Conservation (phyloP, 2,797 vertebrate genomes). For the Notolepis coatsorum region DNA sequence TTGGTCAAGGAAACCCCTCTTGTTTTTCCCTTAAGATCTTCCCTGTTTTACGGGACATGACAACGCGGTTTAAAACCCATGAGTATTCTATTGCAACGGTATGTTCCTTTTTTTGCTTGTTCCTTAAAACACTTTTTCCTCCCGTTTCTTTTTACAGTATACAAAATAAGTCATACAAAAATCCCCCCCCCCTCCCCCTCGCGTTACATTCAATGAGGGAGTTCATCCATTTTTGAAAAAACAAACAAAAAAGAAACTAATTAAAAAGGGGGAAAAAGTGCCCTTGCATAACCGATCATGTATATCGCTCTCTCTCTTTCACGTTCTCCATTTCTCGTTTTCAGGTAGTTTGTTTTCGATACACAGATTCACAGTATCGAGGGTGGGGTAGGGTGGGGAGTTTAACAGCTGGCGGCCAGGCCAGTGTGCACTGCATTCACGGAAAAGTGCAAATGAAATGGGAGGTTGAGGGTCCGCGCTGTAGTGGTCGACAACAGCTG, state of each 20-base stretch:
- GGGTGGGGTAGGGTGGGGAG: no score
- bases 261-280: no score
- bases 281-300: constrained; percentile 65
- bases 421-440: constrained; percentile 54
- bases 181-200: constrained; percentile 66
- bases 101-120: constrained; percentile 27
- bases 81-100: constrained; percentile 38
- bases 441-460: constrained; percentile 69
- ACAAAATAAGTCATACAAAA: constrained; percentile 79
- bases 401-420: constrained; percentile 76
- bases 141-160: constrained; percentile 48
- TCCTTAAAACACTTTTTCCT: constrained; percentile 33
- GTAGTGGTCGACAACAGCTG: constrained; percentile 36
- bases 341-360: constrained; percentile 68
- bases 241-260: no score
- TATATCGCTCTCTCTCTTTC: constrained; percentile 20
- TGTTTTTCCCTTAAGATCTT: constrained; percentile 3
- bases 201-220: constrained; percentile 78
- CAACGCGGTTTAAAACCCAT: constrained; percentile 39
- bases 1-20: constrained; percentile 44
- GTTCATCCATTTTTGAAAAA: constrained; percentile 58
- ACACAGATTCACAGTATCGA: constrained; percentile 79
- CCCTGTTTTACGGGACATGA: constrained; percentile 32
- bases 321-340: constrained; percentile 7
- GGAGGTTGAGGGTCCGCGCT: constrained; percentile 40